Base-by-base conservation (phyloP, 1,140 invertebrate species). In the Dreissena polymorpha region DNA sequence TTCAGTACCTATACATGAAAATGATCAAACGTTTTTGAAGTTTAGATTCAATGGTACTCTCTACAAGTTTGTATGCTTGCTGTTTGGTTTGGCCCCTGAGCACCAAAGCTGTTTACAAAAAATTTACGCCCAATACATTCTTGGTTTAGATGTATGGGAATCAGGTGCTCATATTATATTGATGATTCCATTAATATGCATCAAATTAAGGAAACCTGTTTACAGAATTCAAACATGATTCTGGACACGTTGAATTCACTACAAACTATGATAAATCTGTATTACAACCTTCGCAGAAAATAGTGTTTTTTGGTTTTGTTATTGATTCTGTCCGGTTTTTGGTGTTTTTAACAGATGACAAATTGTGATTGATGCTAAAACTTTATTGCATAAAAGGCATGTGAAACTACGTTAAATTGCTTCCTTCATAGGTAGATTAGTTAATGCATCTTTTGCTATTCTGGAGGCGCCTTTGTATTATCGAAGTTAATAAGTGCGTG, bases 11-110 rank as follows among this genome's bases (percentile, higher is more conserved):
- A n/a, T n/a, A n/a, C n/a, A n/a, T n/a, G n/a, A n/a, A n/a, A n/a
- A n/a, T n/a, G n/a, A n/a, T n/a, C n/a, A n/a, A n/a, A n/a, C n/a
- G n/a, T n/a, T n/a, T n/a, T n/a, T n/a, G n/a, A n/a, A n/a, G n/a
- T n/a, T n/a, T n/a, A n/a, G n/a, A n/a, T n/a, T n/a, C n/a, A n/a
- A n/a, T n/a, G n/a, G n/a, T n/a, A n/a, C n/a, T n/a, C n/a, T n/a
- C n/a, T n/a, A n/a, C n/a, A n/a, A n/a, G n/a, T n/a, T n/a, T n/a
- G n/a, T n/a, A n/a, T n/a, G n/a, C n/a, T n/a, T n/a, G n/a, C n/a
- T n/a, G n/a, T 74, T 74, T 74, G 72, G 72, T 13, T 55, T 74
- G 49, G 49, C 25, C 49, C 64, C n/a, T n/a, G 55, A 74, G 72
- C 72, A 10, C 72, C 72, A 60, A 60, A 27, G 14, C 55, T 74